A percentile compares a stretch with the other conserved stretches of the same genome.
These are phyloP conservation scores for Alentia gelatinosa DNA, from an alignment of 2,888 invertebrate species.

Conservation along the genomic window DNA sequence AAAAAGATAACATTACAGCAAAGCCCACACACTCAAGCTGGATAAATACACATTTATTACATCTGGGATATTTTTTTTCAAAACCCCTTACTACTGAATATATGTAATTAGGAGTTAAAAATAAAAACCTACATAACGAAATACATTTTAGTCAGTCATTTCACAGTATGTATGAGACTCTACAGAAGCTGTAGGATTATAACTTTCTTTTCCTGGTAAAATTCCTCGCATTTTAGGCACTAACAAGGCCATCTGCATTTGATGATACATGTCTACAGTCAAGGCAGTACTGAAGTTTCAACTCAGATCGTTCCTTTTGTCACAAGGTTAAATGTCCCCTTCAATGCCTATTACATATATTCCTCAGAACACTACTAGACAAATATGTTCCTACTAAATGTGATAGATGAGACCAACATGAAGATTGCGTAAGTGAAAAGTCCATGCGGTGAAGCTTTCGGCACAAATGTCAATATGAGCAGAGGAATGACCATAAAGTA, in stretches of 20 bases:
- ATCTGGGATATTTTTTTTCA: neutral
- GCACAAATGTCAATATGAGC: too few relatives aligned
- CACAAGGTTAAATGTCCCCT: neutral
- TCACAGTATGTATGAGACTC: too few relatives aligned
- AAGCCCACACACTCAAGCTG: neutral
- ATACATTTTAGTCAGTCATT: neutral
- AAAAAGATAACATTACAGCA: neutral
- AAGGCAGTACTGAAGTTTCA: neutral
- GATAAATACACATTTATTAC: neutral
- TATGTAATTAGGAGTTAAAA: constrained; percentile 1
- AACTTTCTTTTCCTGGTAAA: too few relatives aligned
- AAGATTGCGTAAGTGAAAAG: neutral
- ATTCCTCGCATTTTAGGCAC: too few relatives aligned
- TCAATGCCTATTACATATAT: neutral
- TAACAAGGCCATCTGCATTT: too few relatives aligned
- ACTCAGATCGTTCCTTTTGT: neutral
- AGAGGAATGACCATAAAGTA: too few relatives aligned
- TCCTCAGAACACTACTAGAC: neutral
- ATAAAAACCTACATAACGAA: neutral
- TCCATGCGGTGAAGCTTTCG: neutral
- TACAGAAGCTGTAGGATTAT: too few relatives aligned
- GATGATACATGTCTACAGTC: neutral
- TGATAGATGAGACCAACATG: neutral
- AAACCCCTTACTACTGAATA: neutral
- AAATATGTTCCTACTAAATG: neutral